A percentile compares a stretch with the other conserved stretches of the same genome.
These are phyloP conservation scores for Drosophila mayaguana DNA, from an alignment of 2,888 invertebrate genomes.

Conservation along the genomic window DNA sequence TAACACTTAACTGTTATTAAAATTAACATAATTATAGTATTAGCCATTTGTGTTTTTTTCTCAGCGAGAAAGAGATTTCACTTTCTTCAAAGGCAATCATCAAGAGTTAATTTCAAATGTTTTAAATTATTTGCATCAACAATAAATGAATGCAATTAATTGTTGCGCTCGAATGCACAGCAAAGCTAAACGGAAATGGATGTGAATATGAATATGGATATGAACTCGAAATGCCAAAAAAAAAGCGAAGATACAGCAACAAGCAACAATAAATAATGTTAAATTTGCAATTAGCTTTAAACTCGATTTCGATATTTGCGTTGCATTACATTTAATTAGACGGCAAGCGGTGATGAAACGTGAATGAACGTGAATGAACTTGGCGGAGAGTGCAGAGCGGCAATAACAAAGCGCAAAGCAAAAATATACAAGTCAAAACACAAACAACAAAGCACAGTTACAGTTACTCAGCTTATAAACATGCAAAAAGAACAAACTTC, in stretches of 20 bases:
- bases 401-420: conserved; percentile 28
- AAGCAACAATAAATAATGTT: conserved; percentile 32
- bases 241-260: conserved; percentile 29
- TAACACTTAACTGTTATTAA: conserved; percentile 53
- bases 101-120: conserved; percentile 48
- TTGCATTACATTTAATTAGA: conserved; percentile 68
- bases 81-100: conserved; percentile 67
- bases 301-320: conserved; percentile 67
- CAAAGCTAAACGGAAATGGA: conserved; percentile 69
- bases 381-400: conserved; percentile 46
- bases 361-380: conserved; percentile 75
- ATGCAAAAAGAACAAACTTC: conserved; percentile 66
- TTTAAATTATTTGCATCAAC: conserved; percentile 62
- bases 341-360: conserved; percentile 49
- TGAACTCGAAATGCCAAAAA: conserved; percentile 43
- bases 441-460: conserved; percentile 44
- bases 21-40: conserved; percentile 65
- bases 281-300: conserved; percentile 65
- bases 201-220: conserved; percentile 22
- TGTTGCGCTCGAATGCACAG: conserved; percentile 73
- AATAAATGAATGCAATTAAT: conserved; percentile 58
- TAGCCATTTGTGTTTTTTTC: conserved; percentile 32
- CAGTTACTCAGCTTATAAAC: conserved; percentile 46
- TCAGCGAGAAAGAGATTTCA: conserved; percentile 62
- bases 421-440: background rate